Evolutionary conservation across 2,888 invertebrate genomes (phyloP).

Genomic region (Penaeus monodon): DNA sequence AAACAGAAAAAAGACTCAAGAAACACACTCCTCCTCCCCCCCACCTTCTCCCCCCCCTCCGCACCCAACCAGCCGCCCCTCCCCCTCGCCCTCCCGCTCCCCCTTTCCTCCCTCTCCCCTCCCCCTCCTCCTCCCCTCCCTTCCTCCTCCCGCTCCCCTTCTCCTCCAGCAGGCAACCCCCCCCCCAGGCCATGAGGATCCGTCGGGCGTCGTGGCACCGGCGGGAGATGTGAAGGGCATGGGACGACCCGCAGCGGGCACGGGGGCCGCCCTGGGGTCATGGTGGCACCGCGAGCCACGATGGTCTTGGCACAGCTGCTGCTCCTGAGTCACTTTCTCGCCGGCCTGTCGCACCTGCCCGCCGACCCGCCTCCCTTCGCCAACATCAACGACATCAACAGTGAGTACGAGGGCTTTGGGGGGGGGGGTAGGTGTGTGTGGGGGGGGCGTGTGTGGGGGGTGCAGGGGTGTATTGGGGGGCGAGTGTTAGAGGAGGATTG

Average conservation of each 20-base stretch:
- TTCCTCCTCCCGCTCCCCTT: too few species aligned
- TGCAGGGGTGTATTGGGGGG: too few species aligned
- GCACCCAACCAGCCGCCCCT: too few species aligned
- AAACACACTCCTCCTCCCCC: too few species aligned
- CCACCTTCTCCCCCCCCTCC: background rate
- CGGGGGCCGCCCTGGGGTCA: background rate
- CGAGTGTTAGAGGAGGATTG: too few species aligned
- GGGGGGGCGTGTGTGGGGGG: too few species aligned
- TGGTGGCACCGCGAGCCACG: slow-evolving; percentile 11
- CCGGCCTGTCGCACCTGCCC: slow-evolving; percentile 37
- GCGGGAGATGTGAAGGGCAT: background rate
- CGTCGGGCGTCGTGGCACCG: background rate
- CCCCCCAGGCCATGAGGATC: background rate
- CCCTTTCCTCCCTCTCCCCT: too few species aligned
- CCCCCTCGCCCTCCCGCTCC: too few species aligned
- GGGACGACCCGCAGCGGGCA: background rate
- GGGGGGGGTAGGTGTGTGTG: too few species aligned
- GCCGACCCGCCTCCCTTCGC: slow-evolving; percentile 9
- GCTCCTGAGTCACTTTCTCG: slow-evolving; percentile 49
- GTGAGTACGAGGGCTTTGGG: slow-evolving; percentile 10
- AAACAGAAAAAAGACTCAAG: too few species aligned
- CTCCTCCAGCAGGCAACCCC: background rate
- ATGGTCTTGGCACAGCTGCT: slow-evolving; percentile 49
- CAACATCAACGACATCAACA: slow-evolving; percentile 20
- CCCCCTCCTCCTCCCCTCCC: background rate